phyloP scores from a whole-genome alignment of 1,140 invertebrate species.

The Drosophila insularis region DNA sequence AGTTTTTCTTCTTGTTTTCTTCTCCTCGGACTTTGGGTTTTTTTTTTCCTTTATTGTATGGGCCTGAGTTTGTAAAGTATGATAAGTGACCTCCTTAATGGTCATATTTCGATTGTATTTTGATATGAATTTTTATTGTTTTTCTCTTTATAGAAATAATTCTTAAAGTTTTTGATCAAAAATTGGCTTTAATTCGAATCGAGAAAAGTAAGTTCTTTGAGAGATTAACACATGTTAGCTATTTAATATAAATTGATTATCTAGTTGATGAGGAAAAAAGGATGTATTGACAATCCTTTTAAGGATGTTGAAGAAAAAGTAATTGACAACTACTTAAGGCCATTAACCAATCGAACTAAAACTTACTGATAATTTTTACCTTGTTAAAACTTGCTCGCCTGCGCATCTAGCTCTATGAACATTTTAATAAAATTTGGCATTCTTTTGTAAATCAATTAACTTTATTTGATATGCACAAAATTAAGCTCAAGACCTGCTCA shows the following conservation, averaged over 20 bases:
- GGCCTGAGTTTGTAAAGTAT: slow-evolving; percentile 53
- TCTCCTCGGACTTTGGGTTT: slow-evolving; percentile 3
- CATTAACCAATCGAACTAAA: not conserved
- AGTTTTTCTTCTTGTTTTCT: not conserved
- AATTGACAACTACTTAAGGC: too few species aligned
- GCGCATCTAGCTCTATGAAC: not conserved
- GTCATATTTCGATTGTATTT: slow-evolving; percentile 35
- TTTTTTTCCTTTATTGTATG: not conserved
- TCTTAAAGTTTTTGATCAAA: not conserved
- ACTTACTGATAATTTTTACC: not conserved
- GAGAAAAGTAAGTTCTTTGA: not conserved
- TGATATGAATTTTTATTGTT: slow-evolving; percentile 50
- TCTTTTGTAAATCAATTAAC: slow-evolving; percentile 1
- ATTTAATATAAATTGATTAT: not conserved
- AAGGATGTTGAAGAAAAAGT: too few species aligned
- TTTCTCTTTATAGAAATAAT: not conserved
- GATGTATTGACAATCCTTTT: too few species aligned
- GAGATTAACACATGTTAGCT: not conserved
- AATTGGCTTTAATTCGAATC: not conserved
- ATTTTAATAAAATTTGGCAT: not conserved
- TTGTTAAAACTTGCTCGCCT: not conserved
- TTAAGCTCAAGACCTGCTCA: not conserved
- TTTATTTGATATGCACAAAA: not conserved
- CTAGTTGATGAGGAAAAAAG: not conserved
- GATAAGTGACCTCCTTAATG: slow-evolving; percentile 64